Evolutionary conservation across 2,797 vertebrate species (phyloP), one percentile per base, ranked within the genome.

Genomic region (Notolabrus celidotus): DNA sequence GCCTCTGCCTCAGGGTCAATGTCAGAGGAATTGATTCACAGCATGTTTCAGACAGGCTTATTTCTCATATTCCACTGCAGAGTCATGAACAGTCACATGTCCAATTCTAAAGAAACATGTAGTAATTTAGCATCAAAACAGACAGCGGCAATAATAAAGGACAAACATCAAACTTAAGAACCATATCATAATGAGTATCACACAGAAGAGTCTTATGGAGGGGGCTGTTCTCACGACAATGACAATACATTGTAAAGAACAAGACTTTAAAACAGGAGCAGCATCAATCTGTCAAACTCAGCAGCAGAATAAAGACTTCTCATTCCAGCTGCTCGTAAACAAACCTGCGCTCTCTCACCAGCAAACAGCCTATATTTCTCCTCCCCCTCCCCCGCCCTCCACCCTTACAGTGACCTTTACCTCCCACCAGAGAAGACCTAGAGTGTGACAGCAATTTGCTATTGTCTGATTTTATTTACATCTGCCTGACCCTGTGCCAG

Each of bases 381-480:
- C 34, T 34, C 10, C 2, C 20, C 45, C 10, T 38, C 45, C 74
- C 51, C 43, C 22, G 47, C 17, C 34, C 34, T 36, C 10, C 41
- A 70, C 38, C 50, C 64, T 67, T 36, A 69, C 10, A 15, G 33
- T 72, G 77, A 82, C 59, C 59, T 85, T 72, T 71, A 60, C 39
- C 53, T 81, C 69, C 66, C 50, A 68, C 70, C 73, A 79, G 46
- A 45, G 49, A 67, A 25, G 39, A 43, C 55, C 38, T 29, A 23
- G 43, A 67, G 76, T 77, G 80, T 83, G 67, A 46, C 50, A 67
- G 86, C 86, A 88, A 75, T 82, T 47, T 59, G 16, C 72, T 58
- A 85, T 83, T 90, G 82, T 90, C 68, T 45, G 47, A 43, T 62
- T 31, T 74, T 80, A 70, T 84, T 86, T 85, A 82, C 79, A 78